phyloP scores from a whole-genome alignment of 1,140 invertebrate genomes.

The Bombus soroeensis region DNA sequence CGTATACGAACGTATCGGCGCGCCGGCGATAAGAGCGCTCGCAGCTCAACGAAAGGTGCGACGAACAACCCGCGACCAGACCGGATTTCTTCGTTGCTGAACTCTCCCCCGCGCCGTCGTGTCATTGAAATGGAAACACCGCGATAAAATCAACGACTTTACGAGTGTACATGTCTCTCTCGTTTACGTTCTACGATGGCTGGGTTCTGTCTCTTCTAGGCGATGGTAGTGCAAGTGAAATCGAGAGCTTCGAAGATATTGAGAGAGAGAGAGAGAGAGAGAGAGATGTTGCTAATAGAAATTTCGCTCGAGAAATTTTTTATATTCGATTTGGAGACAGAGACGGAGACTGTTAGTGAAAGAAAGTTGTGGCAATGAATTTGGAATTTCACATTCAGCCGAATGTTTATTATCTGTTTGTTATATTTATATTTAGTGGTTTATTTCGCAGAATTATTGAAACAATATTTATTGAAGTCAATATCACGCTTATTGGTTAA shows the following conservation, averaged over 20 bases:
- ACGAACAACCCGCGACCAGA: no score
- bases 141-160: conserved; percentile 15
- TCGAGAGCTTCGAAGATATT: not conserved
- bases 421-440: not conserved
- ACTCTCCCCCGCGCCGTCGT: not conserved
- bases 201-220: not conserved
- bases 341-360: not conserved
- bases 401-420: not conserved
- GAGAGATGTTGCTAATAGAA: not conserved
- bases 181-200: not conserved
- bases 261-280: not conserved
- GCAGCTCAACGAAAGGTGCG: not conserved
- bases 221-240: not conserved
- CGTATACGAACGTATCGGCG: conserved; percentile 25
- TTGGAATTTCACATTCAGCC: no score
- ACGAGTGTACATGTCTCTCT: not conserved
- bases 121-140: conserved; percentile 24
- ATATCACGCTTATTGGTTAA: not conserved
- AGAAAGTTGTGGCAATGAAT: no score
- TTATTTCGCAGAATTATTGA: not conserved
- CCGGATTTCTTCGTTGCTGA: conserved; percentile 17
- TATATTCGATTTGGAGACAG: not conserved
- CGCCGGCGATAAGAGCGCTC: not conserved
- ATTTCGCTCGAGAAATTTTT: no score
- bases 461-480: not conserved